Base-by-base conservation (phyloP, 2,888 invertebrate species). In the Oegoconia quadripuncta region DNA sequence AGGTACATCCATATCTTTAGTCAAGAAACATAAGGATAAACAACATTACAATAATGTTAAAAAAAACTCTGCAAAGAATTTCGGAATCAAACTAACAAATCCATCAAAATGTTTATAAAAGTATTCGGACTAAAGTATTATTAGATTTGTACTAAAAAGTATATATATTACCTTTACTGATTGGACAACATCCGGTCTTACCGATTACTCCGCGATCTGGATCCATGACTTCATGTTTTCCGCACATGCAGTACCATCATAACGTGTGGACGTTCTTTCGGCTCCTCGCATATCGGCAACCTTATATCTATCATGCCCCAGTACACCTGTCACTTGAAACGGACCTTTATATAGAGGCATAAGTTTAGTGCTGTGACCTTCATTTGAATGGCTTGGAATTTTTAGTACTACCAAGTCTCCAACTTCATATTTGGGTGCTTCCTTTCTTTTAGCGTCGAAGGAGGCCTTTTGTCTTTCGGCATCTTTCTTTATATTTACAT, bases 401-500 rank as follows among this genome's bases (percentile, higher is more conserved):
- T 47, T 50, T 3, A 47, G 7, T 1, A 50, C 7, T 6, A 46
- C 47, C 20, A 50, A 34, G 11, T 50, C 50, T 1, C 44, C 46
- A 17, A 15, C 34, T 2, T 17, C 2, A 34, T 50, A 50, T 3
- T 26, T 8, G 12, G 2, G 39, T 3, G 17, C 28, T 15, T n/a
- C 7, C 26, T 18, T 11, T 14, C 36, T 8, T 32, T 25, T 23
- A 5, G 32, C 9, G 34, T 41, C 42, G 11, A 59, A 55, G 42
- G 52, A 42, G 0, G 55, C 32, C 15, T 59, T 42, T 7, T 52
- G 45, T 4, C 40, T 44, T 15, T 52, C 55, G 1, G 50, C 62
- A 4, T 45, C 64, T 7, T 59, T 17, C 1, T 65, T 63, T 2
- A 47, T 13, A 14, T 50, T 52, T 32, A 55, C 46, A 34, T 63